These are phyloP conservation scores for Glyptemys insculpta DNA, from an alignment of 2,797 vertebrate genomes.

Conservation along the genomic window DNA sequence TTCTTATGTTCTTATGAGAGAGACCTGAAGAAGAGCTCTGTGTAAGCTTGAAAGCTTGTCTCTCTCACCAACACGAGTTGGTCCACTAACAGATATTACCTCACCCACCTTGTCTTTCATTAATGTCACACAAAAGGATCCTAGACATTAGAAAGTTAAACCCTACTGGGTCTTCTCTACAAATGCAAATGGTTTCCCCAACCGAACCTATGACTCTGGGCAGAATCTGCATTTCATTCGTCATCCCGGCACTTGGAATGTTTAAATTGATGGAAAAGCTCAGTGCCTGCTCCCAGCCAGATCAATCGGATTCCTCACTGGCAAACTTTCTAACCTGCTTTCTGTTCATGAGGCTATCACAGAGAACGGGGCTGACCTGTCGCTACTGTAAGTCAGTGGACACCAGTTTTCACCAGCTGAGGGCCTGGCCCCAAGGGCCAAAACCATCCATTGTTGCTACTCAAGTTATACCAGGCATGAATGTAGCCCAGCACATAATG, in stretches of 20 bases:
- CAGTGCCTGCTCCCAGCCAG: neutral
- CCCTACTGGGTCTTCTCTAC: neutral
- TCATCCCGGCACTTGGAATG: neutral
- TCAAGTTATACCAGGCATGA: neutral
- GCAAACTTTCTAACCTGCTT: neutral
- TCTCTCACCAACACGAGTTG: neutral
- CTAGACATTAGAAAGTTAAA: neutral
- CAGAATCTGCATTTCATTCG: neutral
- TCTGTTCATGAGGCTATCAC: neutral
- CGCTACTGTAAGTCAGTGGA: fast-evolving
- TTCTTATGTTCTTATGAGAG: no score
- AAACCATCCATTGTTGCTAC: neutral
- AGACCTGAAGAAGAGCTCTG: neutral
- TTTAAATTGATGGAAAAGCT: neutral
- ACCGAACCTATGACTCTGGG: neutral
- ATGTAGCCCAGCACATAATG: neutral
- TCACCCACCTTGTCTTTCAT: neutral
- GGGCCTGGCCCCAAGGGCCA: fast-evolving
- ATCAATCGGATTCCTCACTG: neutral
- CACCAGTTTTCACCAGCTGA: fast-evolving
- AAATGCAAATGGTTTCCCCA: neutral
- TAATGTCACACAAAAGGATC: neutral
- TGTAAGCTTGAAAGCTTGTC: neutral
- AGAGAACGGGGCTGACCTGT: neutral
- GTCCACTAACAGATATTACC: no score